phyloP scores from a whole-genome alignment of 2,888 invertebrate species.

The Habroteleia sp. region DNA sequence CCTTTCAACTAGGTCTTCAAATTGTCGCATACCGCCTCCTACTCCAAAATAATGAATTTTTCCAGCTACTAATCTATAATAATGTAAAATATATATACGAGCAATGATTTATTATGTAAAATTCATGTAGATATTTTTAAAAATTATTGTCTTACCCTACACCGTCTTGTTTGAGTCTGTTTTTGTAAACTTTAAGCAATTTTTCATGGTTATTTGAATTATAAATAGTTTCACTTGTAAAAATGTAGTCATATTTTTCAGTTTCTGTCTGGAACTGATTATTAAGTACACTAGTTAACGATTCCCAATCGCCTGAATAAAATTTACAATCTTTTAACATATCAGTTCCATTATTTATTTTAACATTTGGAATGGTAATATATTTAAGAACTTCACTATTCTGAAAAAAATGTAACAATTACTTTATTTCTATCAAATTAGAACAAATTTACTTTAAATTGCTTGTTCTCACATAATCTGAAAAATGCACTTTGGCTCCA shows the following conservation, averaged over 20 bases:
- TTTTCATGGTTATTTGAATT: constrained; percentile 90
- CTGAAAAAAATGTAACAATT: constrained; percentile 83
- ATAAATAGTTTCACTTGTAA: constrained; percentile 97
- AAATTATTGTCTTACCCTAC: constrained; percentile 81
- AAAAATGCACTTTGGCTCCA: constrained; percentile 88
- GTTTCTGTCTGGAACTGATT: constrained; percentile 74
- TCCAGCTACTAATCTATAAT: constrained; percentile 87
- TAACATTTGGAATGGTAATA: constrained; percentile 92
- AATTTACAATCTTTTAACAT: constrained; percentile 80
- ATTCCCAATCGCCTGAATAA: constrained; percentile 88
- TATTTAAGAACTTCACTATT: constrained; percentile 91
- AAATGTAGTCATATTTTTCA: constrained; percentile 89
- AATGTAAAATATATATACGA: not conserved
- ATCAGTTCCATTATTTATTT: constrained; percentile 82
- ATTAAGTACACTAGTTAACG: constrained; percentile 81
- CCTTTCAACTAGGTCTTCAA: constrained; percentile 85
- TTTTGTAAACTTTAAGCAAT: constrained; percentile 86
- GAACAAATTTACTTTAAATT: too few species aligned
- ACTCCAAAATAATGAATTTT: constrained; percentile 98
- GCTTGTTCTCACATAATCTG: constrained; percentile 93
- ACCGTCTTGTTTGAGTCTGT: constrained; percentile 85
- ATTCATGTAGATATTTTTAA: constrained; percentile 5
- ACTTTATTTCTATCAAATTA: too few species aligned
- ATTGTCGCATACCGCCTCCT: constrained; percentile 91
- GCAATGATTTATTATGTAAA: too few species aligned